Evolutionary conservation across 2,888 invertebrate species (phyloP), one percentile per base, ranked within the genome.

Genomic region (Nowickia ferox): DNA sequence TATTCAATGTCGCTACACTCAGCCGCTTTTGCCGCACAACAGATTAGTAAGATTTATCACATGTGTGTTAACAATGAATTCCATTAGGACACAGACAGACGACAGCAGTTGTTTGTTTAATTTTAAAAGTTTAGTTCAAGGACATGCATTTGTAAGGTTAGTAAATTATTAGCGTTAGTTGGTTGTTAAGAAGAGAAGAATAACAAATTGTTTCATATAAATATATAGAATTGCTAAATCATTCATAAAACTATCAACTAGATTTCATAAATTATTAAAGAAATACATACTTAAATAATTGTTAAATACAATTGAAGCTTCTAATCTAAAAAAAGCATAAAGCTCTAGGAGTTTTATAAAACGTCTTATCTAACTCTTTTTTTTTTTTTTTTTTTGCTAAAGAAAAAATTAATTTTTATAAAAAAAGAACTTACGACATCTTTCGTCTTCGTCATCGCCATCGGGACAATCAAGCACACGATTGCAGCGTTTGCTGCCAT

Each of bases 371-470:
- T 42, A 61, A 46, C 8, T 9, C 22, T 46, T 63, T 63, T 40
- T 65, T 22, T 75, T 46, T 13, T 40, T 46, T 74, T 63, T 13
- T 68, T 22, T 75, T 46, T 42, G 13, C 9, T 42, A 10, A 59
- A 38, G 19, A 19, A 53, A 15, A 6, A 48, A 10, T 17, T 6
- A 2, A 19, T 22, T 40, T 11, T 11, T 1, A 40, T 30, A 19
- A 61, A 55, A 15, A n/a, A 76, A 63, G 61, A 53, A 92, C 93
- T 92, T 92, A 93, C 93, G 90, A 88, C 93, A 93, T 77, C 90
- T 89, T 6, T 89, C 89, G 84, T 89, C 88, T 91, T 96, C 96
- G 90, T 96, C 96, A 40, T 95, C 94, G 66, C 93, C 93, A 87
- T 95, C 95, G 40, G 90, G 89, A 89, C 96, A 96, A 87, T 96